Conservation (phyloP, 1,140 invertebrate species). For the Venustaconcha ellipsiformis region DNA sequence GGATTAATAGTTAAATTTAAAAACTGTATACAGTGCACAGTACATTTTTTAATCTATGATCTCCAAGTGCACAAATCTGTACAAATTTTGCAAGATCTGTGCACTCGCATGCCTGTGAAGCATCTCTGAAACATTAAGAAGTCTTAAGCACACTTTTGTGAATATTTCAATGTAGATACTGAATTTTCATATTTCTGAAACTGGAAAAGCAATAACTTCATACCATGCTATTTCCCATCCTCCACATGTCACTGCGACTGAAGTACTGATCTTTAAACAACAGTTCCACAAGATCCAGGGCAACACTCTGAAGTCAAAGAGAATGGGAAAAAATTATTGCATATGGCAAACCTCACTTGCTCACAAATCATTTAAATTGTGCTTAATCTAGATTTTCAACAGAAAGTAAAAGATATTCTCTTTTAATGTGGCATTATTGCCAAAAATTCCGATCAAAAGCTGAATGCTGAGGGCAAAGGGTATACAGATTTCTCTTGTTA, state of each 20-base stretch:
- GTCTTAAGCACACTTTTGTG: too few species aligned
- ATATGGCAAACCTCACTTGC: not conserved
- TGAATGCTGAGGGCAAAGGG: not conserved
- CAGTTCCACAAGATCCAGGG: conserved; percentile 94
- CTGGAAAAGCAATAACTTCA: conserved; percentile 11
- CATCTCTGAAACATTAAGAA: too few species aligned
- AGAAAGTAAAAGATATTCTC: not conserved
- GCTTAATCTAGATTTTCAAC: not conserved
- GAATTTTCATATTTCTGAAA: too few species aligned
- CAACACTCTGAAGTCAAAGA: conserved; percentile 75
- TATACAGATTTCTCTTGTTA: not conserved
- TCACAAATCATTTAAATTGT: not conserved
- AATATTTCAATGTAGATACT: too few species aligned
- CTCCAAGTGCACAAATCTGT: too few species aligned
- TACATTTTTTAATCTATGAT: too few species aligned
- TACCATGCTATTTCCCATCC: conserved; percentile 89
- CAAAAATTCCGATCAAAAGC: not conserved
- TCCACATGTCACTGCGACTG: conserved; percentile 98
- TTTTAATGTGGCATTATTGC: not conserved
- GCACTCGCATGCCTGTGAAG: too few species aligned
- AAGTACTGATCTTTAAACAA: conserved; percentile 99
- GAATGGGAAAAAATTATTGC: not conserved
- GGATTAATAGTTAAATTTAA: too few species aligned
- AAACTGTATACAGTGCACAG: too few species aligned
- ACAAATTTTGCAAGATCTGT: too few species aligned